Evolutionary conservation across 2,797 vertebrate species (phyloP).

Genomic region (Rhynchonycteris naso): DNA sequence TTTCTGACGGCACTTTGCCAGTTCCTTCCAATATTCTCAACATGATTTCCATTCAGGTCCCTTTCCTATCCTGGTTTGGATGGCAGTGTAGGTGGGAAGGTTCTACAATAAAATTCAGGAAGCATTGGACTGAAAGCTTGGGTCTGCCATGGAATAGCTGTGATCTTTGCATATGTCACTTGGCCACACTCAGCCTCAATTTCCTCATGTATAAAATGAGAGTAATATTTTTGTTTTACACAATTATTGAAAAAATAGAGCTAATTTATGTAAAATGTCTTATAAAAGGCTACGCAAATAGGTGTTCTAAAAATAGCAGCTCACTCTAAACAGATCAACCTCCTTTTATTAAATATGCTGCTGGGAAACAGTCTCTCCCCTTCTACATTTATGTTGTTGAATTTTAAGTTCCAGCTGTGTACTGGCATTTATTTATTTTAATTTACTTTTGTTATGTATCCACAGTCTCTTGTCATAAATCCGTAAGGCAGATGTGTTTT

Average conservation of each 20-base stretch:
- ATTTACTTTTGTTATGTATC: not conserved
- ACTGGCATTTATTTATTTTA: not conserved
- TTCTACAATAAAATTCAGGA: not conserved
- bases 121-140: too few relatives aligned
- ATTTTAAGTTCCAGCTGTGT: not conserved
- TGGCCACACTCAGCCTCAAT: not conserved
- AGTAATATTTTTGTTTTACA: not conserved
- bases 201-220: not conserved
- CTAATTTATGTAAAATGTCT: not conserved
- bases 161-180: not conserved
- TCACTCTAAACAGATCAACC: not conserved
- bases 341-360: not conserved
- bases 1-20: not conserved
- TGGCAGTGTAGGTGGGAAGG: not conserved
- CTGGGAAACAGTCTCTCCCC: not conserved
- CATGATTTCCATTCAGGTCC: not conserved
- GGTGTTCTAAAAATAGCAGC: not conserved
- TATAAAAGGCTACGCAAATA: not conserved
- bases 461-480: not conserved
- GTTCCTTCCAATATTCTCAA: not conserved
- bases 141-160: not conserved
- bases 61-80: not conserved
- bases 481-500: not conserved
- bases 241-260: not conserved
- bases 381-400: not conserved